Percentiles rank a stretch among this genome's conserved stretches.
phyloP scores from a whole-genome alignment of 2,797 vertebrate species.

The Myotis planiceps region DNA sequence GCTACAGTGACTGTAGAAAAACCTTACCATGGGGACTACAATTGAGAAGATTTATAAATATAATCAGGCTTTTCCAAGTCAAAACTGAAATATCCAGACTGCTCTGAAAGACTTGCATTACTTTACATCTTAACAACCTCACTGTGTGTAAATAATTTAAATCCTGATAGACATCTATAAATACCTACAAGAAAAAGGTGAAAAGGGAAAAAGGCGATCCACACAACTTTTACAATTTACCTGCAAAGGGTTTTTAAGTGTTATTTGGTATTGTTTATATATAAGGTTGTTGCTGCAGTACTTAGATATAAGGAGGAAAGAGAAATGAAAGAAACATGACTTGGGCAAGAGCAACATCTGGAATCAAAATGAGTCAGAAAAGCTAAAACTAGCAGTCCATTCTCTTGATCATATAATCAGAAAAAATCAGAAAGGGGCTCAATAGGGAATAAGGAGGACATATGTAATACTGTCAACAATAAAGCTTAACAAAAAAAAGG shows the following conservation, averaged over 20 bases:
- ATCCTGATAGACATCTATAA: background rate
- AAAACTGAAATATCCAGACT: background rate
- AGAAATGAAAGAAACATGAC: background rate
- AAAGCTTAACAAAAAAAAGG: too few relatives aligned
- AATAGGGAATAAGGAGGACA: too few relatives aligned
- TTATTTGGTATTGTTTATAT: background rate
- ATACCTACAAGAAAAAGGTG: background rate
- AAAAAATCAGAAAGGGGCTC: slow-evolving; percentile 8
- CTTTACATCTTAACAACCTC: background rate
- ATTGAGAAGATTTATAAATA: slow-evolving; percentile 6
- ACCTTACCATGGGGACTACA: background rate
- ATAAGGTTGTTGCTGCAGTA: background rate
- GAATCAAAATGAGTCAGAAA: slow-evolving; percentile 38
- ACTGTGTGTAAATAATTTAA: background rate
- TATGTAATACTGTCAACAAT: too few relatives aligned
- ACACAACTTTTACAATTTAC: background rate
- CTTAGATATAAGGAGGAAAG: background rate
- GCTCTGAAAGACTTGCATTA: background rate
- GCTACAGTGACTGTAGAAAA: background rate
- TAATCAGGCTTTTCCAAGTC: background rate
- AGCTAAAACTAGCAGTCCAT: background rate
- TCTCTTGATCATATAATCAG: slow-evolving; percentile 14
- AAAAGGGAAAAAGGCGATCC: background rate
- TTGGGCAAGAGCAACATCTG: background rate
- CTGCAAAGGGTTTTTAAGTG: background rate